Evolutionary conservation across 2,888 invertebrate genomes (phyloP), one percentile per base, ranked within the genome.

Genomic region (Gnatocerus cornutus): DNA sequence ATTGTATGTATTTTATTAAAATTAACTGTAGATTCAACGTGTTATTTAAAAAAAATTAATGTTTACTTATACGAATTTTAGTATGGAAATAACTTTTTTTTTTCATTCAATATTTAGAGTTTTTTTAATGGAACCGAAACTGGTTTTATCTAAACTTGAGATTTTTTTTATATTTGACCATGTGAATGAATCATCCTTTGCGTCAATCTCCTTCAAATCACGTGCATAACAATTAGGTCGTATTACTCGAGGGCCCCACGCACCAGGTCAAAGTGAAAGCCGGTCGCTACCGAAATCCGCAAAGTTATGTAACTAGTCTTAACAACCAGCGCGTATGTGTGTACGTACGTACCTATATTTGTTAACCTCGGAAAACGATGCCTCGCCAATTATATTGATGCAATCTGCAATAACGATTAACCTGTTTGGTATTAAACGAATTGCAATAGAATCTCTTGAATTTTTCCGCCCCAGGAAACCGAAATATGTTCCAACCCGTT

Each of bases 241-340:
- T 59, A 53, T 72, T 73, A 59, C 69, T 64, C n/a, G 56, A 46
- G 29, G 61, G 59, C 71, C 68, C 64, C 56, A 53, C 72, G 64
- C 73, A 75, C 68, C 74, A 70, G 73, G 76, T 76, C 73, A 74
- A 71, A 76, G 76, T 76, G 76, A 76, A 76, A 76, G 76, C 74
- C 73, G 72, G 73, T 71, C 73, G 71, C 67, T 70, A 72, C 71
- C 73, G 73, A 73, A 74, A 71, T 75, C 74, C 73, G 75, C 72
- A 71, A 33, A 69, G 52, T 76, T 75, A 74, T 63, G 72, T 71
- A 76, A 76, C 37, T 16, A 12, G 53, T 41, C 56, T 56, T 58
- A 21, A 29, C 41, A 50, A 39, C 29, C 56, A 48, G 46, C 52
- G 52, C 59, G 33, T 55, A 30, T 46, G 48, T 53, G 46, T 65